Evolutionary conservation across 2,113 vertebrate genomes (phyloP).

Genomic region (Leiothrix lutea): DNA sequence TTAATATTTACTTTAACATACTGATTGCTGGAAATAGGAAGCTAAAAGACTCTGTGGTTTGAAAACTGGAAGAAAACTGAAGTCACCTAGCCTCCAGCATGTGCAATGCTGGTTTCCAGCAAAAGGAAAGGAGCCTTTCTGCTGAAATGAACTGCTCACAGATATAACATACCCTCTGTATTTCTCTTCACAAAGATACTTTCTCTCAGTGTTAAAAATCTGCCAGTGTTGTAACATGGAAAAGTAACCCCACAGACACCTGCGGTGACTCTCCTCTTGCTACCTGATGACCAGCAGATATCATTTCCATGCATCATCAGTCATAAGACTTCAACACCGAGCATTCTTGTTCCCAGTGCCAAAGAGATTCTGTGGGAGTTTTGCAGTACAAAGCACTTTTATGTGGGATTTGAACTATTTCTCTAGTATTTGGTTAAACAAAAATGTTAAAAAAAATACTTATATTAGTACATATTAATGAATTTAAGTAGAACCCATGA

Average conservation of each 20-base stretch:
- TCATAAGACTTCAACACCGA: not conserved
- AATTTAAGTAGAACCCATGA: not conserved
- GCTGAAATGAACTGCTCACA: not conserved
- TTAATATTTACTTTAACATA: not conserved
- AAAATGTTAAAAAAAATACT: not conserved
- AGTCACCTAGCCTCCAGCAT: not conserved
- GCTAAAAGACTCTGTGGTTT: not conserved
- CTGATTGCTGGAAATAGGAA: not conserved
- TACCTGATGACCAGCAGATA: not conserved
- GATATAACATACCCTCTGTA: rapidly evolving
- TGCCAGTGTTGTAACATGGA: not conserved
- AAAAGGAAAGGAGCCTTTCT: not conserved
- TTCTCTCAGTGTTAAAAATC: not conserved
- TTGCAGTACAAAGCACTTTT: not conserved
- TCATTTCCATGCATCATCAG: not conserved
- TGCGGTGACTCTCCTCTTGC: not conserved
- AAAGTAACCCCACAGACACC: not conserved
- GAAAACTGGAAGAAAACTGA: not conserved
- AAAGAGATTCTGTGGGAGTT: not conserved
- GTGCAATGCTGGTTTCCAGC: not conserved
- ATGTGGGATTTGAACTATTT: not conserved
- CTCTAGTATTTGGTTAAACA: not conserved
- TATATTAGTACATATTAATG: not conserved
- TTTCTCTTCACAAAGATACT: not conserved
- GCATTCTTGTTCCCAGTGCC: not conserved